Evolutionary conservation across 2,113 vertebrate species (phyloP).

Genomic region (Indri indri): DNA sequence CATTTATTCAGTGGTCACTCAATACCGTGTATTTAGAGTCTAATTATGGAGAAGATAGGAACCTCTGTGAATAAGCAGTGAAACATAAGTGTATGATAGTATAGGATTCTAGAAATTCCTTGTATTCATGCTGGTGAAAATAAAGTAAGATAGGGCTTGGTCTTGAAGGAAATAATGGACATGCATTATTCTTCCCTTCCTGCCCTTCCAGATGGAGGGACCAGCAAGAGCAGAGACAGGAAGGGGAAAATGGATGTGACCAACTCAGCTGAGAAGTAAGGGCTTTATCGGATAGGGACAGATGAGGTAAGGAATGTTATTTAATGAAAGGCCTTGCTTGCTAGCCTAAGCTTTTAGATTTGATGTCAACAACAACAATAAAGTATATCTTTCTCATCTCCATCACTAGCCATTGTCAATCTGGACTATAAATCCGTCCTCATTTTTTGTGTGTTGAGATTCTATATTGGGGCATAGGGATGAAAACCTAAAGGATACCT

Average conservation of each 20-base stretch:
- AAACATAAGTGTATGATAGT: neutral
- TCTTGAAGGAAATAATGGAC: slow-evolving; percentile 33
- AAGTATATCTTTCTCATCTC: slow-evolving; percentile 1
- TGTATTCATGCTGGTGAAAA: neutral
- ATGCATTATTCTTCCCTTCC: slow-evolving; percentile 46
- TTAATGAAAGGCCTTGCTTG: slow-evolving; percentile 38
- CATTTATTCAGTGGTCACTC: neutral
- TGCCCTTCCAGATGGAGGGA: slow-evolving; percentile 58
- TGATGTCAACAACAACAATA: slow-evolving; percentile 18
- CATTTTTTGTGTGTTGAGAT: neutral
- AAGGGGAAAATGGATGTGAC: slow-evolving; percentile 52
- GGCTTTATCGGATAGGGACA: slow-evolving; percentile 61
- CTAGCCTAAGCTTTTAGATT: slow-evolving; percentile 20
- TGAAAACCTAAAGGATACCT: slow-evolving; percentile 30
- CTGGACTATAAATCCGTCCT: neutral
- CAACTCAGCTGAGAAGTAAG: slow-evolving; percentile 58
- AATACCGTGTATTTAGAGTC: neutral
- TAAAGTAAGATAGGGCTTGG: neutral
- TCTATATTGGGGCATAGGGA: neutral
- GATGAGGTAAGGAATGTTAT: slow-evolving; percentile 50
- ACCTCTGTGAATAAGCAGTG: neutral
- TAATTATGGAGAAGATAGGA: neutral
- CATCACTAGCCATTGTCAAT: neutral
- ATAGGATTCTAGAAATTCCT: neutral
- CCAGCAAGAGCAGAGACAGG: slow-evolving; percentile 49